phyloP scores from a whole-genome alignment of 2,888 invertebrate species.

The Gastrophysa polygoni region DNA sequence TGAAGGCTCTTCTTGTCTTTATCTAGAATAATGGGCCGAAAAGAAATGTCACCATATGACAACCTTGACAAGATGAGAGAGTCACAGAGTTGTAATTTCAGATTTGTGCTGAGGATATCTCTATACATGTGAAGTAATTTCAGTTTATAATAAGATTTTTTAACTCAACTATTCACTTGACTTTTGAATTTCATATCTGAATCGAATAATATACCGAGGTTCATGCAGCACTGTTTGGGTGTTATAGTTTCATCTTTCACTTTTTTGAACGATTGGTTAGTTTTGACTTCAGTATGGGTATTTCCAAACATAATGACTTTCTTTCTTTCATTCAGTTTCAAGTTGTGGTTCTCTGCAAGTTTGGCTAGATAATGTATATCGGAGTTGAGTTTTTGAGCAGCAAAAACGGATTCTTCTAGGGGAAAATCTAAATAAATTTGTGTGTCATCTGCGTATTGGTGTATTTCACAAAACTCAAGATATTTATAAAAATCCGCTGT shows the following conservation, averaged over 20 bases:
- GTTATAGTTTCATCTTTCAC: neutral
- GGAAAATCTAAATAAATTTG: neutral
- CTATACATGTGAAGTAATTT: conserved; percentile 3
- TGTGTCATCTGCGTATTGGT: neutral
- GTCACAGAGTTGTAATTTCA: neutral
- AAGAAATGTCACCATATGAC: neutral
- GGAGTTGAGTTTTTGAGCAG: neutral
- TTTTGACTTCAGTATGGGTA: too few relatives aligned
- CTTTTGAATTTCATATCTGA: neutral
- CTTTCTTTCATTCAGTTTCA: too few relatives aligned
- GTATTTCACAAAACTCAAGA: neutral
- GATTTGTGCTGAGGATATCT: neutral
- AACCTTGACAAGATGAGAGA: neutral
- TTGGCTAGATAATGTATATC: neutral
- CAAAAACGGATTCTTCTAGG: neutral
- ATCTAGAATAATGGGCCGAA: neutral
- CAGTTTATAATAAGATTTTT: conserved; percentile 8
- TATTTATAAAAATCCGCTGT: conserved; percentile 1
- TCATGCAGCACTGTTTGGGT: neutral
- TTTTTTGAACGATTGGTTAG: neutral
- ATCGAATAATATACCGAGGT: neutral
- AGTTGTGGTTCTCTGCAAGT: neutral
- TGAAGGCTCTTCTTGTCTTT: neutral
- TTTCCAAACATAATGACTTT: too few relatives aligned
- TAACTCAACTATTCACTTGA: neutral